These are phyloP conservation scores for Danio aesculapii DNA, from an alignment of 2,797 vertebrate species.

Conservation along the genomic window DNA sequence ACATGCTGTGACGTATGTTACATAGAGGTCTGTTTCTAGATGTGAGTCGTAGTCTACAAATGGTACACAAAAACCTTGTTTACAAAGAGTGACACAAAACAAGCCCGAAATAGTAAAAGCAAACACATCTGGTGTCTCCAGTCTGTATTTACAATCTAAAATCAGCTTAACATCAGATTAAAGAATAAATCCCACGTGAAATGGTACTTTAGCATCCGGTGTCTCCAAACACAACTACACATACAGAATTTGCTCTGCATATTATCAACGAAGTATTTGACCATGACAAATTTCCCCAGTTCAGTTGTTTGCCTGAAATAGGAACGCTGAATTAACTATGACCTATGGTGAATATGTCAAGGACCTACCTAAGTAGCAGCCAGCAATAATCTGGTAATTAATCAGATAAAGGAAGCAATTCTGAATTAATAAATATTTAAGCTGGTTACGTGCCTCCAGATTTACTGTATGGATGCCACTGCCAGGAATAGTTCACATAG, in stretches of 20 bases:
- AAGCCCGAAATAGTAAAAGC: background rate
- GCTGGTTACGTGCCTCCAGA: background rate
- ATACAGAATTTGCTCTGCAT: background rate
- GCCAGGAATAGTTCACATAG: background rate
- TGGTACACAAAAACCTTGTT: background rate
- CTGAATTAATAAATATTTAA: constrained; percentile 5
- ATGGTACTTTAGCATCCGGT: background rate
- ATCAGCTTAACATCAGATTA: constrained; percentile 11
- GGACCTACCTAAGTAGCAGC: background rate
- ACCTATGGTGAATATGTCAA: background rate
- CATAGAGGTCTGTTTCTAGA: background rate
- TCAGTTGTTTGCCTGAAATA: background rate
- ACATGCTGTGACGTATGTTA: background rate
- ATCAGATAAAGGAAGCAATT: constrained; percentile 1
- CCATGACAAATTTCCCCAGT: background rate
- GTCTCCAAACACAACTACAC: background rate
- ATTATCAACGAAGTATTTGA: background rate
- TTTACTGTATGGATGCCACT: background rate
- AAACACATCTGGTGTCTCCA: constrained; percentile 9
- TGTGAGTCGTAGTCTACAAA: background rate
- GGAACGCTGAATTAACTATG: background rate
- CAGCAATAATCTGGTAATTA: background rate
- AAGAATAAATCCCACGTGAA: background rate
- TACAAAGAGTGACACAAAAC: background rate
- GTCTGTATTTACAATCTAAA: constrained; percentile 8